phyloP scores from a whole-genome alignment of 2,797 vertebrate species.

The Bradypus variegatus region DNA sequence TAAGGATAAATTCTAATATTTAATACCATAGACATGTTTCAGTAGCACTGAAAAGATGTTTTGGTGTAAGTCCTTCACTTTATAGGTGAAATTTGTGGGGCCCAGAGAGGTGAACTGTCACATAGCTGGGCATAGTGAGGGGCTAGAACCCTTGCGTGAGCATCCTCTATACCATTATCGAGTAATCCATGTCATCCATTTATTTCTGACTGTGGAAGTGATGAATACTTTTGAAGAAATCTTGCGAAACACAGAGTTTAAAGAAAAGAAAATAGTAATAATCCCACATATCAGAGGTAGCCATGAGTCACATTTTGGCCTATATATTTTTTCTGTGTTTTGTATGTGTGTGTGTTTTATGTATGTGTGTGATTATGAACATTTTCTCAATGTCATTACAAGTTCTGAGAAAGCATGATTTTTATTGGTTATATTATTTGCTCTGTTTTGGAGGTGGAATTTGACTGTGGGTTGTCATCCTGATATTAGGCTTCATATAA shows the following conservation, averaged over 20 bases:
- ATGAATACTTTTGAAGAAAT: slow-evolving; percentile 20
- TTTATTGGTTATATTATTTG: background rate
- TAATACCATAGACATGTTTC: background rate
- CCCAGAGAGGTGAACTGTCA: background rate
- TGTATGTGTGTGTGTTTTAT: background rate
- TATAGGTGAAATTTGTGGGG: background rate
- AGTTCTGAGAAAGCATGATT: background rate
- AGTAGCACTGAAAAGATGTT: background rate
- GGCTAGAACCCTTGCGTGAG: background rate
- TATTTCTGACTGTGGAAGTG: background rate
- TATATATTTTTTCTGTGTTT: background rate
- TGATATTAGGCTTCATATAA: background rate
- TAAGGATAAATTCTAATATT: background rate
- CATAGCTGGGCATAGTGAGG: background rate
- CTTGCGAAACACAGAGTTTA: background rate
- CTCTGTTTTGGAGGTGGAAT: background rate
- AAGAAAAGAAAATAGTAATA: background rate
- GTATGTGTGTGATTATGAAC: background rate
- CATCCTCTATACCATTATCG: background rate
- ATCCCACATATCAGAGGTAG: background rate
- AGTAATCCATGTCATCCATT: background rate
- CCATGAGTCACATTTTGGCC: background rate
- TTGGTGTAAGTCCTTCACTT: background rate
- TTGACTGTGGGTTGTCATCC: background rate
- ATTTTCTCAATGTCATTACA: background rate